Evolutionary conservation across 53 echinoderm and acorn worm species (phyloP).

Genomic region (Holothuria scabra): DNA sequence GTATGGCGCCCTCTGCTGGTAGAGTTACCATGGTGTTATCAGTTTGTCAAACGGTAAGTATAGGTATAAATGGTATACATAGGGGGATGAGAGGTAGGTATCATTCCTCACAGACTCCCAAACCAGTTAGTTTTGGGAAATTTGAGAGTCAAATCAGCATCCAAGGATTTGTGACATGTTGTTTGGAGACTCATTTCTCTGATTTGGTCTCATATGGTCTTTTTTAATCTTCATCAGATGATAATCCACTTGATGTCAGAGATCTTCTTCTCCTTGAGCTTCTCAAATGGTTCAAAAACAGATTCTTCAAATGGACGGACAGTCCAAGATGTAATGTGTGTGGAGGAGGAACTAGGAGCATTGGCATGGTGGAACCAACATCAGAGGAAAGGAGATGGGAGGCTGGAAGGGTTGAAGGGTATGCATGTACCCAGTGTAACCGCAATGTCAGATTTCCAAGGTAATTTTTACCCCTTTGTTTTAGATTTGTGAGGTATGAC

Average conservation of each 20-base stretch:
- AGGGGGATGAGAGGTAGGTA: too few species aligned
- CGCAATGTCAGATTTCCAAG: constrained; percentile 83
- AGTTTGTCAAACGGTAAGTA: too few species aligned
- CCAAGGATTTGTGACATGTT: too few species aligned
- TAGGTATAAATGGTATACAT: too few species aligned
- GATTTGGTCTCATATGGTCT: neutral
- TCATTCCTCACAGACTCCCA: too few species aligned
- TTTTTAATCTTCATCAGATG: constrained; percentile 9
- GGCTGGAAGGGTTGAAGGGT: constrained; percentile 86
- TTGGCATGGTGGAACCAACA: constrained; percentile 80
- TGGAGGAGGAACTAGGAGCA: constrained; percentile 63
- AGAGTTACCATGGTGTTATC: too few species aligned
- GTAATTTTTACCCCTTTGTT: too few species aligned
- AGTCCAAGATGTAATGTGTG: constrained; percentile 76
- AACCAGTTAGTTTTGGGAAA: too few species aligned
- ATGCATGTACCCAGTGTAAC: constrained; percentile 76
- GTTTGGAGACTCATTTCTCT: neutral
- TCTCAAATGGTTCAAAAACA: constrained; percentile 88
- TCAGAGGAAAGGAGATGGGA: constrained; percentile 85
- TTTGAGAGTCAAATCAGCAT: too few species aligned
- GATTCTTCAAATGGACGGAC: constrained; percentile 95
- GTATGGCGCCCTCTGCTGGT: too few species aligned
- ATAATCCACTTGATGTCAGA: constrained; percentile 59
- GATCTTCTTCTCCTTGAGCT: constrained; percentile 92
- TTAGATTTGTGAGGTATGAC: too few species aligned